Evolutionary conservation across 2,113 vertebrate species (phyloP), one percentile per base, ranked within the genome.

Genomic region (Nicator chloris): DNA sequence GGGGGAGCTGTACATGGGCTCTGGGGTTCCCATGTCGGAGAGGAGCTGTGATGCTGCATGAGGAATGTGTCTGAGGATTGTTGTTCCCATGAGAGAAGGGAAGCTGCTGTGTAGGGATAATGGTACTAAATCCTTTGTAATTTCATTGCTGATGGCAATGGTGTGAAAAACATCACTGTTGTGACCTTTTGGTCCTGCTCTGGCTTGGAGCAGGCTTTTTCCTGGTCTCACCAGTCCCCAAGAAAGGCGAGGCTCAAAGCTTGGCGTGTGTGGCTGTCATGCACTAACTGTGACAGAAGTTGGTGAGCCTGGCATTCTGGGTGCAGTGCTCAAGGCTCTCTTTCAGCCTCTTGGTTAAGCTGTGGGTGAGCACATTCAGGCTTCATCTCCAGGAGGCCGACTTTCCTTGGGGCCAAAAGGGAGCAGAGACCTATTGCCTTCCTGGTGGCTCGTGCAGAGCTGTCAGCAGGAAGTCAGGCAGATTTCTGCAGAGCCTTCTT

Each of bases 401-500:
- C 4, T 86, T 69, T 78, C n/a, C 54, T 63, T 49, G 42, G 56
- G 51, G 77, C 42, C 57, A 63, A 23, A 70, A 72, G 51, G 33
- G 56, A 91, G 35, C 72, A 33, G 51, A 68, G 64, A 37, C 54
- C 68, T 80, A 5, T 69, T 77, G 68, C 66, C 40, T 82, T 45
- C 57, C 30, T 54, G 28, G 61, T 2, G 20, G 44, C n/a, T 53
- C 11, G 0, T 9, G 6, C 64, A 84, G 40, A 79, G 65, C 27
- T 73, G 47, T 31, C 81, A 76, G 66, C 61, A 87, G 84, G 65
- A 95, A 79, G 39, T 31, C 21, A 35, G 73, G 63, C 73, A 69
- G 54, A 66, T 83, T 93, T 90, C 88, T 1, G 2, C 59, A 66
- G 51, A 60, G 59, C 54, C 50, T 64, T 47, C 54, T 82, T 75